These are phyloP conservation scores for Cosmorhoe ocellata DNA, from an alignment of 2,888 invertebrate species.

Conservation along the genomic window DNA sequence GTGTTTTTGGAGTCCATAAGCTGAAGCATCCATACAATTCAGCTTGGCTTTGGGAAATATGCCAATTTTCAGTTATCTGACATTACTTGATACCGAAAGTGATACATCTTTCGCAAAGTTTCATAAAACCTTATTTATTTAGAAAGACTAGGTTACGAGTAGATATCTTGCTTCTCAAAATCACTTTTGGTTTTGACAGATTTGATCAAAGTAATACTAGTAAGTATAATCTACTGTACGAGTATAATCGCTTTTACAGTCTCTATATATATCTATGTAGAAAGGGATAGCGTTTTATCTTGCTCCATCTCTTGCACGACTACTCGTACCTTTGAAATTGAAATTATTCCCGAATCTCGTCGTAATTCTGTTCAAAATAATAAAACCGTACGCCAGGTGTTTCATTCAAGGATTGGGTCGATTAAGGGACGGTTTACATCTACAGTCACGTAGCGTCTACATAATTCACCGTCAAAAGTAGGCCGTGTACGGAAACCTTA, in stretches of 20 bases:
- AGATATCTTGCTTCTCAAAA: too few species aligned
- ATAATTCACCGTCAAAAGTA: too few species aligned
- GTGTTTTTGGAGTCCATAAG: background rate
- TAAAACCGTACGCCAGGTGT: slow-evolving; percentile 18
- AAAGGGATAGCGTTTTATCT: too few species aligned
- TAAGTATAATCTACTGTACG: too few species aligned
- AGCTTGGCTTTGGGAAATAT: background rate
- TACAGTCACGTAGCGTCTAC: too few species aligned
- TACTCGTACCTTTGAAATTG: background rate
- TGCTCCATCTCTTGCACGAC: too few species aligned
- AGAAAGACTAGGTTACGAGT: too few species aligned
- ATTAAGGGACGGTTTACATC: background rate
- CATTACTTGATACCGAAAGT: background rate
- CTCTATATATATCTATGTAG: too few species aligned
- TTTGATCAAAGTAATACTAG: too few species aligned
- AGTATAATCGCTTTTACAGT: too few species aligned
- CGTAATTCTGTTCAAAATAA: slow-evolving; percentile 13
- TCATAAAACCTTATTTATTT: background rate
- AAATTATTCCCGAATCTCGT: slow-evolving; percentile 3
- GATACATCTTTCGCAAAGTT: background rate
- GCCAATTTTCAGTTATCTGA: background rate
- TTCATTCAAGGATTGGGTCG: slow-evolving; percentile 9
- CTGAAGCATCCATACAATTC: background rate
- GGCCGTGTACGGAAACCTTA: too few species aligned
- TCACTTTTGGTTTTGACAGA: too few species aligned